Evolutionary conservation across 53 echinoderm and acorn worm species (phyloP), one percentile per base, ranked within the genome.

Genomic region (Patiria pectinifera): DNA sequence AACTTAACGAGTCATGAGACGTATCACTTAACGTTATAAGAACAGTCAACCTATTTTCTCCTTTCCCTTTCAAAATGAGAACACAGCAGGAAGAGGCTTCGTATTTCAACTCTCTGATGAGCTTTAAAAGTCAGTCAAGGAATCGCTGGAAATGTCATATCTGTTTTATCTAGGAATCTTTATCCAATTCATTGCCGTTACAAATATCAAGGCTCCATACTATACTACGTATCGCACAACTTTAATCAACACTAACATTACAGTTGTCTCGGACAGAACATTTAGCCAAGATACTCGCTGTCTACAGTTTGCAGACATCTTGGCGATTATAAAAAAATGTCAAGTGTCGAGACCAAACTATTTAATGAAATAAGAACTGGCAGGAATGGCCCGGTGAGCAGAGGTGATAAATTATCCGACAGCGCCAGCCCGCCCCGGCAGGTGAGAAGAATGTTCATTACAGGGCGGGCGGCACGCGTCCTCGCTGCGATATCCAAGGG

Each of bases 401-500:
- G 83, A 12, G 24, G 74, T 86, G 53, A 71, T 71, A 23, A 72
- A 71, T 86, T 72, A 72, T 71, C 74, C 16, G 49, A 47, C 26
- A 18, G 71, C 72, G 48, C 46, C 12, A 18, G 63, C 71, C 86
- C 35, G 74, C 63, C 15, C 74, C 24, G 72, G 85, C 85, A 85
- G 85, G 66, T 85, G 85, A 69, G 83, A 84, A 84, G 62, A 84
- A 84, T 66, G 62, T 66, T 84, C 86, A 86, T 86, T 86, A 86
- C 22, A 53, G 60, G 60, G 25, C 83, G 60, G n/a, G 45, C 80
- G 22, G 80, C 48, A 47, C 71, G 49, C 49, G n/a, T 71, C 53
- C 74, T 49, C 48, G 7, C 48, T 3, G n/a, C 53, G 86, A 86
- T 47, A 9, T 84, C 35, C 11, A 66, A 84, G 58, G 84, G 84